Evolutionary conservation across 2,888 invertebrate species (phyloP).

Genomic region (Atherix ibis): DNA sequence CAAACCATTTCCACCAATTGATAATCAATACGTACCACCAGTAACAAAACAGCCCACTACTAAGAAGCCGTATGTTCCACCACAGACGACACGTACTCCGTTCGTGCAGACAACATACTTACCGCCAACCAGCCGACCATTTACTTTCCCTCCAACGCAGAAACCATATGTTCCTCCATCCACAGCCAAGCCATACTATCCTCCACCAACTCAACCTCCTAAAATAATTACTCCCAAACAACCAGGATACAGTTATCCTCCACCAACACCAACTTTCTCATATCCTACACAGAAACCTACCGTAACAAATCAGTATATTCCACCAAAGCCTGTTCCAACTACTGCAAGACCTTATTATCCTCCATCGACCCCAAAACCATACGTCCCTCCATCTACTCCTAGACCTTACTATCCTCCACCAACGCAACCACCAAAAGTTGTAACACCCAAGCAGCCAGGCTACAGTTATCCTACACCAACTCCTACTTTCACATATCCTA

Average conservation of each 20-base stretch:
- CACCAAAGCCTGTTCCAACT: neutral
- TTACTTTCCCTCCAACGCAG: neutral
- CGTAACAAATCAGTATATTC: too few species aligned
- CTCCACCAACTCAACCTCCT: neutral
- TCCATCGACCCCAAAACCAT: neutral
- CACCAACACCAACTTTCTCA: neutral
- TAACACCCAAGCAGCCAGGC: neutral
- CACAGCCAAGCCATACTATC: neutral
- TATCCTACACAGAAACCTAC: neutral
- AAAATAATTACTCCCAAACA: neutral
- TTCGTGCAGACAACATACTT: too few species aligned
- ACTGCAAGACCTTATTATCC: neutral
- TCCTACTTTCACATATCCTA: too few species aligned
- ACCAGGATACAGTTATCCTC: neutral
- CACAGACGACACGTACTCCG: too few species aligned
- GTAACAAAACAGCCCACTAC: too few species aligned
- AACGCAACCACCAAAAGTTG: neutral
- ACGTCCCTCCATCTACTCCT: neutral
- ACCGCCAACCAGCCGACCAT: too few species aligned
- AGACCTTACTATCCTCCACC: neutral
- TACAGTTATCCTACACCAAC: neutral
- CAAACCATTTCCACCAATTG: neutral
- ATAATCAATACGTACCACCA: too few species aligned
- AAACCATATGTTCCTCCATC: neutral
- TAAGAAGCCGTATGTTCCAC: too few species aligned